These are phyloP conservation scores for Amphiduros pacificus DNA, from an alignment of 2,888 invertebrate species.

Conservation along the genomic window DNA sequence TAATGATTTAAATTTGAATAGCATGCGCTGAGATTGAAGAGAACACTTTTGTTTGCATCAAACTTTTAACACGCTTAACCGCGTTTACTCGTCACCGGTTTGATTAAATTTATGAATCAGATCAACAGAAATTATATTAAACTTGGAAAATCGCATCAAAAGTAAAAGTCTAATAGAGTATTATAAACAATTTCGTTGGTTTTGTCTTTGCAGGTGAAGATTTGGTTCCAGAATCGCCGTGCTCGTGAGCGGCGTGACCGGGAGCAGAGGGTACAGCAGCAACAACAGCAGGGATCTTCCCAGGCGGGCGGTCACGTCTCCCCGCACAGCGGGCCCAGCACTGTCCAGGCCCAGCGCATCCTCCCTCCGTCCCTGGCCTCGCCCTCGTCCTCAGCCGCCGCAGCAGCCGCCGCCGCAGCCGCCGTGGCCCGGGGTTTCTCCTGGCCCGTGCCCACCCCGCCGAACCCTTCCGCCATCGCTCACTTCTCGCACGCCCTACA, in stretches of 20 bases:
- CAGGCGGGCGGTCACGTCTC: neutral
- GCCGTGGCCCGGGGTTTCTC: neutral
- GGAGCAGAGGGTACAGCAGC: conserved; percentile 30
- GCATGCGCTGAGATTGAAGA: too few relatives aligned
- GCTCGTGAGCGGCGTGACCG: conserved; percentile 54
- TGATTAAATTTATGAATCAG: too few relatives aligned
- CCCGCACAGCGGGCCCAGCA: neutral
- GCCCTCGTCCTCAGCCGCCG: neutral
- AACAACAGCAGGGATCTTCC: conserved; percentile 6
- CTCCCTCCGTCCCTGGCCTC: neutral
- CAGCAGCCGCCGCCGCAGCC: neutral
- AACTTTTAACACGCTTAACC: too few relatives aligned
- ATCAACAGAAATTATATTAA: too few relatives aligned
- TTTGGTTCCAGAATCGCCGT: conserved; percentile 58
- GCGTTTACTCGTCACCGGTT: too few relatives aligned
- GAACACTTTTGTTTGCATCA: too few relatives aligned
- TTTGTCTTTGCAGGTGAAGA: conserved; percentile 50
- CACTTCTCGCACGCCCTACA: conserved; percentile 19
- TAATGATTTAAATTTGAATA: too few relatives aligned
- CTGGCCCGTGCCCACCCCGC: conserved; percentile 15
- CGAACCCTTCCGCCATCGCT: conserved; percentile 11
- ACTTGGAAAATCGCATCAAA: too few relatives aligned
- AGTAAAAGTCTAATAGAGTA: too few relatives aligned
- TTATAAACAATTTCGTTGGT: too few relatives aligned
- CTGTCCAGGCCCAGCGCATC: neutral